Evolutionary conservation across 2,888 invertebrate genomes (phyloP).

Genomic region (Pandemis cinnamomeana): DNA sequence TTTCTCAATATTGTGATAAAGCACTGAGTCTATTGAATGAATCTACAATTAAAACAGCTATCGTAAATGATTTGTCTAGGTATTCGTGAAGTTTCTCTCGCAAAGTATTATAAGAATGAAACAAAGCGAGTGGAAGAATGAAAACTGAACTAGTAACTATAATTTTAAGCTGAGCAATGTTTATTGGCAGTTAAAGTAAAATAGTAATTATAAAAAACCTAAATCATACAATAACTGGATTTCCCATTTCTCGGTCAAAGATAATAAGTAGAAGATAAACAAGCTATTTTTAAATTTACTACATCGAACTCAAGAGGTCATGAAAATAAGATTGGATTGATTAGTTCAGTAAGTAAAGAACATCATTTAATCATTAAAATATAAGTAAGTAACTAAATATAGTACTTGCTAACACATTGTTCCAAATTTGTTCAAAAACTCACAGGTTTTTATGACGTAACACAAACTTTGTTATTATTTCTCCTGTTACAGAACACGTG

Average conservation of each 20-base stretch:
- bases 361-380: slow-evolving; percentile 12
- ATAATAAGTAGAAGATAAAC: slow-evolving; percentile 6
- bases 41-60: too few relatives aligned
- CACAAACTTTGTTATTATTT: too few relatives aligned
- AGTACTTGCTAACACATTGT: neutral
- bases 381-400: slow-evolving; percentile 3
- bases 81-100: neutral
- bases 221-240: neutral
- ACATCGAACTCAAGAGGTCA: slow-evolving; percentile 17
- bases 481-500: neutral
- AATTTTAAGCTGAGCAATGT: neutral
- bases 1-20: too few relatives aligned
- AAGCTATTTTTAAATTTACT: slow-evolving; percentile 27
- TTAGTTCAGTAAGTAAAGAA: slow-evolving; percentile 1
- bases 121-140: neutral
- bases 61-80: too few relatives aligned
- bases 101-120: neutral
- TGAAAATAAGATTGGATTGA: slow-evolving; percentile 26
- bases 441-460: neutral
- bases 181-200: neutral
- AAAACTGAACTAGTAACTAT: neutral
- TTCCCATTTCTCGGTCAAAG: neutral
- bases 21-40: too few relatives aligned
- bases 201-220: neutral
- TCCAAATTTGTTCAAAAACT: neutral